These are phyloP conservation scores for Choloepus didactylus DNA, from an alignment of 2,797 vertebrate genomes.

Conservation along the genomic window DNA sequence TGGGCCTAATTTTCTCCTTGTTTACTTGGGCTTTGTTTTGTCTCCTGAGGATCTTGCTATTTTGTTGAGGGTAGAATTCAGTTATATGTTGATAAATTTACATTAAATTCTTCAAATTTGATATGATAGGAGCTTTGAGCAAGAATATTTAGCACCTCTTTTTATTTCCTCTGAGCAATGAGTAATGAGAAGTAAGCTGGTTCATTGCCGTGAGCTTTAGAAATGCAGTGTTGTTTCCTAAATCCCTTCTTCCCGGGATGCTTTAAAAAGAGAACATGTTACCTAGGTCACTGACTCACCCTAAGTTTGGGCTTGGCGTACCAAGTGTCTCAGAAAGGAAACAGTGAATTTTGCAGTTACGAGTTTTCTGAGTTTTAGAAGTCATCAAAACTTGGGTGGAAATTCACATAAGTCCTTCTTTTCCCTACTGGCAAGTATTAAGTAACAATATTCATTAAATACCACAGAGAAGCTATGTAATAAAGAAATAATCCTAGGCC, in stretches of 20 bases:
- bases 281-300: background rate
- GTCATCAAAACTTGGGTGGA: conserved; percentile 81
- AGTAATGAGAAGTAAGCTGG: background rate
- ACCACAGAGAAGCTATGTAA: conserved; percentile 90
- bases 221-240: fast-evolving
- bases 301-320: background rate
- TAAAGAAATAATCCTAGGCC: conserved; percentile 91
- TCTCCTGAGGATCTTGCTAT: background rate
- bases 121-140: background rate
- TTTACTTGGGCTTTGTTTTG: background rate
- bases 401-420: conserved; percentile 78
- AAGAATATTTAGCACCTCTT: background rate
- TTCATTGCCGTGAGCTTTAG: fast-evolving
- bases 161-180: background rate
- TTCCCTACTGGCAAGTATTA: conserved; percentile 87
- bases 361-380: conserved; percentile 70
- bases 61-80: background rate
- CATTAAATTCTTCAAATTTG: background rate
- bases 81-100: background rate
- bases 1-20: background rate
- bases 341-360: background rate
- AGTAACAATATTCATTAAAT: conserved; percentile 91
- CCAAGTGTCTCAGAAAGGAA: background rate
- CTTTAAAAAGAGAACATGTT: background rate
- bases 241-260: too few relatives aligned